Evolutionary conservation across 2,888 invertebrate species (phyloP).

Genomic region (Chorisops tibialis): DNA sequence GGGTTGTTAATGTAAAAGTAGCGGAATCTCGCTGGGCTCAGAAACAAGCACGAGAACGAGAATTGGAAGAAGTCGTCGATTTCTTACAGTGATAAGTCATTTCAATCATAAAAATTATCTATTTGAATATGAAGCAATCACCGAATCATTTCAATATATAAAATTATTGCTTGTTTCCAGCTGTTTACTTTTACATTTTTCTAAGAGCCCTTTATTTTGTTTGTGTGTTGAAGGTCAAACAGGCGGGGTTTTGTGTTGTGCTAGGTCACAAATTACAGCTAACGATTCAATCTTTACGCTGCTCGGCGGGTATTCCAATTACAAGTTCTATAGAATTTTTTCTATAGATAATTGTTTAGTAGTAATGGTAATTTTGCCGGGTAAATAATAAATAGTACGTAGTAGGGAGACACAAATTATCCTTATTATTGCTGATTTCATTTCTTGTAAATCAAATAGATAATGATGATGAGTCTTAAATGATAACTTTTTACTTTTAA

Average conservation of each 20-base stretch:
- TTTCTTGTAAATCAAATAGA: not conserved
- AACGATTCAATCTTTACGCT: slow-evolving; percentile 21
- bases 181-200: too few relatives aligned
- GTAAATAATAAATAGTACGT: slow-evolving; percentile 22
- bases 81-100: slow-evolving; percentile 57
- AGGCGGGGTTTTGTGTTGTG: slow-evolving; percentile 18
- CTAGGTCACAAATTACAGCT: slow-evolving; percentile 25
- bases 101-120: not conserved
- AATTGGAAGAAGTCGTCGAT: slow-evolving; percentile 71
- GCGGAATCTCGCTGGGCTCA: slow-evolving; percentile 76
- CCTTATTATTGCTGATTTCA: slow-evolving; percentile 15
- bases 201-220: slow-evolving; percentile 8
- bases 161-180: not conserved
- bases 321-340: slow-evolving; percentile 20
- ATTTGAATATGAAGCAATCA: not conserved
- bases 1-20: slow-evolving; percentile 64
- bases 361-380: not conserved
- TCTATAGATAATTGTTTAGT: slow-evolving; percentile 21
- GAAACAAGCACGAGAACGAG: slow-evolving; percentile 69
- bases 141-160: not conserved
- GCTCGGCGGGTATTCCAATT: slow-evolving; percentile 6
- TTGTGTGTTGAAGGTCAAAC: slow-evolving; percentile 17
- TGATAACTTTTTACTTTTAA: too few relatives aligned
- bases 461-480: too few relatives aligned
- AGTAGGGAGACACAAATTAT: slow-evolving; percentile 21